These are phyloP conservation scores for Melanophora roralis DNA, from an alignment of 2,888 invertebrate genomes.

Conservation along the genomic window DNA sequence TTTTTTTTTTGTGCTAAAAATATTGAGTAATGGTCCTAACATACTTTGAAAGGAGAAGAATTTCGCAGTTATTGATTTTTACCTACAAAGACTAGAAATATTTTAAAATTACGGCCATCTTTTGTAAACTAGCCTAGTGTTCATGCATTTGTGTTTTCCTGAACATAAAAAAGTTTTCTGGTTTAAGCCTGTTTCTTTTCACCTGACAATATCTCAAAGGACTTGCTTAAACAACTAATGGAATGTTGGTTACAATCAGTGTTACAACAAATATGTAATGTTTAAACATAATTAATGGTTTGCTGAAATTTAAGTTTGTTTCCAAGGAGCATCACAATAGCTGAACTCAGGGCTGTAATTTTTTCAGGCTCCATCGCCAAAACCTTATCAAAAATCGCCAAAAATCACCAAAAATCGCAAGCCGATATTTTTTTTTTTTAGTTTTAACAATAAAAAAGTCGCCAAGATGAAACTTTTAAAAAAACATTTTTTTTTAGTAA, in stretches of 20 bases:
- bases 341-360: too few species aligned
- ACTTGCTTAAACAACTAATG: constrained; percentile 16
- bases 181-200: not conserved
- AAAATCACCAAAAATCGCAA: too few species aligned
- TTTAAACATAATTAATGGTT: constrained; percentile 68
- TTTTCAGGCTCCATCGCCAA: too few species aligned
- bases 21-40: constrained; percentile 20
- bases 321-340: constrained; percentile 22
- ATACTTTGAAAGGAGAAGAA: too few species aligned
- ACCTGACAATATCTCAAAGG: not conserved
- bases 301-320: constrained; percentile 46
- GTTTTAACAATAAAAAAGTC: too few species aligned
- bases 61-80: not conserved
- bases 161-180: not conserved
- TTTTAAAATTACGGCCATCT: not conserved
- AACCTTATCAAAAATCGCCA: too few species aligned
- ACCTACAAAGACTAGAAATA: not conserved
- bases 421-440: too few species aligned
- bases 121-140: not conserved
- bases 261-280: constrained; percentile 67
- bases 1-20: constrained; percentile 43
- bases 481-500: constrained; percentile 46
- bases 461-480: too few species aligned
- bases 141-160: not conserved
- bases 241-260: constrained; percentile 59